phyloP scores from a whole-genome alignment of 1,140 invertebrate species.

The Pteromalus puparum region DNA sequence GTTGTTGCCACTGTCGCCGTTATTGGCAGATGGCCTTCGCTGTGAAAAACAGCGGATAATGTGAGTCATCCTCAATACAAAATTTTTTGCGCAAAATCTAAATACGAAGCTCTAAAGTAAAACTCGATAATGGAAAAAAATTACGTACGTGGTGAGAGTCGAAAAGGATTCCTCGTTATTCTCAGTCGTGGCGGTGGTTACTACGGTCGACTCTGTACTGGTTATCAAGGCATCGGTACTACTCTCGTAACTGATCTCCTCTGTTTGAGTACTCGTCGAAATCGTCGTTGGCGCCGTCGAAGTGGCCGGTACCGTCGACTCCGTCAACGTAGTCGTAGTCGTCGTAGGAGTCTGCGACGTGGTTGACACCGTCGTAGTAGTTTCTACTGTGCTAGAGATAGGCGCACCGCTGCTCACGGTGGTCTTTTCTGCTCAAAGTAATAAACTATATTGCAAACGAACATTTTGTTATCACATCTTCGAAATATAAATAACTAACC shows the following conservation, averaged over 20 bases:
- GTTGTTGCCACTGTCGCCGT: neutral
- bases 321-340: neutral
- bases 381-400: neutral
- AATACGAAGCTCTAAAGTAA: too few relatives aligned
- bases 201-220: slow-evolving; percentile 2
- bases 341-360: neutral
- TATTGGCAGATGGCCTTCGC: neutral
- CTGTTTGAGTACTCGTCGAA: neutral
- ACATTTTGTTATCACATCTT: neutral
- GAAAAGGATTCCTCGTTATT: neutral
- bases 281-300: neutral
- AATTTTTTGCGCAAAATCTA: neutral
- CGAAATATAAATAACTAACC: neutral
- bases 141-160: neutral
- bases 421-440: neutral
- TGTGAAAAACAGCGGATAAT: neutral
- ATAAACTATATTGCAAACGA: neutral
- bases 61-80: neutral
- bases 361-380: neutral
- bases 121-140: slow-evolving; percentile 4
- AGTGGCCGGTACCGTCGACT: neutral
- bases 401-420: neutral
- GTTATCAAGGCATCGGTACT: neutral
- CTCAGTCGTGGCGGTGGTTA: neutral
- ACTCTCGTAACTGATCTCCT: neutral